These are phyloP conservation scores for Semicossyphus pulcher DNA, from an alignment of 2,113 vertebrate species.

Conservation along the genomic window DNA sequence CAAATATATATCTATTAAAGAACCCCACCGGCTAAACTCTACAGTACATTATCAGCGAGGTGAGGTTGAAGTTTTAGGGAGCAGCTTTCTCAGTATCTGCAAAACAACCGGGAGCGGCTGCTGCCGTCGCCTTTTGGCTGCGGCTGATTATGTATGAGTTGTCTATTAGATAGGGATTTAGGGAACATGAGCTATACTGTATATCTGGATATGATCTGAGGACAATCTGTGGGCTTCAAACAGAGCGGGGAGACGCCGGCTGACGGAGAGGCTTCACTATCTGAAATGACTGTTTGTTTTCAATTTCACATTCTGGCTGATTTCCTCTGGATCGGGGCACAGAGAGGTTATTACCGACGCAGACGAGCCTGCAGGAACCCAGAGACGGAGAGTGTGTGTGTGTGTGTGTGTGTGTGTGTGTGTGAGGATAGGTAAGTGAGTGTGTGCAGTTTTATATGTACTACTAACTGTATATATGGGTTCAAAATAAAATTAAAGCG, in stretches of 20 bases:
- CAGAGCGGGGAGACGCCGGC: constrained; percentile 43
- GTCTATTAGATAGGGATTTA: constrained; percentile 70
- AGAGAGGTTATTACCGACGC: constrained; percentile 72
- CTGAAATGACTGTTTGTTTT: constrained; percentile 85
- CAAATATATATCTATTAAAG: no score
- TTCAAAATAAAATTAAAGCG: neutral
- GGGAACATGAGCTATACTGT: constrained; percentile 63
- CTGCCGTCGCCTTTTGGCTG: constrained; percentile 21
- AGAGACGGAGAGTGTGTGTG: neutral
- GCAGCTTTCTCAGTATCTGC: constrained; percentile 11
- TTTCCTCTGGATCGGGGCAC: constrained; percentile 67
- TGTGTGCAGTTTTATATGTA: neutral
- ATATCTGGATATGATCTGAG: constrained; percentile 61
- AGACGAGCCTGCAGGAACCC: constrained; percentile 35
- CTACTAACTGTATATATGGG: neutral
- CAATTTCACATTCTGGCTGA: constrained; percentile 82
- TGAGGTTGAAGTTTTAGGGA: constrained; percentile 9
- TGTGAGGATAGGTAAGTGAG: no score
- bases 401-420: constrained; percentile 12
- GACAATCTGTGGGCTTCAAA: constrained; percentile 67
- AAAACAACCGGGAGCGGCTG: constrained; percentile 22
- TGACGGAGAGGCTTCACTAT: constrained; percentile 62
- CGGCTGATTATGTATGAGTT: constrained; percentile 61
- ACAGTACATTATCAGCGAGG: neutral
- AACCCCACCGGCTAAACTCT: neutral